These are phyloP conservation scores for Lerema accius DNA, from an alignment of 1,140 invertebrate genomes.

Conservation along the genomic window DNA sequence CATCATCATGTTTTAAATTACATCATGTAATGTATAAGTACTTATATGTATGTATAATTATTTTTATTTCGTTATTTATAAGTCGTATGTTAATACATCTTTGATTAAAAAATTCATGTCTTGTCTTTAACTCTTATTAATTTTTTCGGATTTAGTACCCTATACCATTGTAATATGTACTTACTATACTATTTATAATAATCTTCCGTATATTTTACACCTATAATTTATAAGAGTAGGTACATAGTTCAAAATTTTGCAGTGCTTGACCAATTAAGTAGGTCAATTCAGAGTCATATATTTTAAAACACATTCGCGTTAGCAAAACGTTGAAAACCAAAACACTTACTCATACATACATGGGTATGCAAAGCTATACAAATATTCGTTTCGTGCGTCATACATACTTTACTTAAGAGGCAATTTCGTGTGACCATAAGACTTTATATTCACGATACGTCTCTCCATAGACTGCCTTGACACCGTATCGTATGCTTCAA, in stretches of 20 bases:
- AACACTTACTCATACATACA: conserved; percentile 34
- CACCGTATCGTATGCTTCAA: conserved; percentile 46
- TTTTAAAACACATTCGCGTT: background rate
- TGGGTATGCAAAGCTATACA: conserved; percentile 29
- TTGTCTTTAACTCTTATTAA: too few relatives aligned
- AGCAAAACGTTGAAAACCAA: conserved; percentile 18
- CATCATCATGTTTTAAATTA: too few relatives aligned
- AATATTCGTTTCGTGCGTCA: conserved; percentile 48
- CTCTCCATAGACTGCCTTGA: conserved; percentile 54
- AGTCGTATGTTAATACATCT: too few relatives aligned
- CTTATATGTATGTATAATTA: too few relatives aligned
- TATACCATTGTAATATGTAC: too few relatives aligned
- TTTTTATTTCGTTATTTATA: too few relatives aligned
- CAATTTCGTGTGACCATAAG: conserved; percentile 50
- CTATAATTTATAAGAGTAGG: too few relatives aligned
- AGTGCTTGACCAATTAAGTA: conserved; percentile 1
- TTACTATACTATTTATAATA: too few relatives aligned
- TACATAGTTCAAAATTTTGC: conserved; percentile 1
- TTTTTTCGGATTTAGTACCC: too few relatives aligned
- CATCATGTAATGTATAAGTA: too few relatives aligned
- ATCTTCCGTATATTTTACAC: too few relatives aligned
- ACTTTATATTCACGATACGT: conserved; percentile 54
- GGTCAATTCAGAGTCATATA: conserved; percentile 16
- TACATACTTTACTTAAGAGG: conserved; percentile 53
- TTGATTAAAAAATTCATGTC: too few relatives aligned